phyloP scores from a whole-genome alignment of 2,113 vertebrate species.

The Pimephales promelas region DNA sequence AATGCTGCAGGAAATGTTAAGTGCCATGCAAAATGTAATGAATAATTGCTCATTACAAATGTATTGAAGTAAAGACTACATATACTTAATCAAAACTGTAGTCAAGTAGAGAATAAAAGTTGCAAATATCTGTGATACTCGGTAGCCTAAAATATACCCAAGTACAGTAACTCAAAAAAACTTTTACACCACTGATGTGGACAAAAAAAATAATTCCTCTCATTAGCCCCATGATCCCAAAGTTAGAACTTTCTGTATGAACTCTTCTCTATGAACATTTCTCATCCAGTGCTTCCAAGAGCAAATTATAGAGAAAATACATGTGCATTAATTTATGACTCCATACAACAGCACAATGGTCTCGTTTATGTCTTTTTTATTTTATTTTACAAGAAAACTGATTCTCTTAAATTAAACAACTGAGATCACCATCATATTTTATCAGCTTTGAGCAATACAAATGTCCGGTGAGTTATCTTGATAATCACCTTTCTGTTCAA shows the following conservation, averaged over 20 bases:
- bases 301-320: background rate
- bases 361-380: background rate
- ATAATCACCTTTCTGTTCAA: background rate
- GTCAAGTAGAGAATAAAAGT: too few species aligned
- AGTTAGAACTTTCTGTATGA: background rate
- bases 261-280: background rate
- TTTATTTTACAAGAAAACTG: background rate
- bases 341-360: background rate
- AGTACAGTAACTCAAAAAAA: too few species aligned
- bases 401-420: background rate
- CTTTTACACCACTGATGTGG: too few species aligned
- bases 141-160: too few species aligned
- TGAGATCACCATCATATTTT: background rate
- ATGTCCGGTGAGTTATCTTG: background rate
- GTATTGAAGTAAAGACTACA: too few species aligned
- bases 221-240: background rate
- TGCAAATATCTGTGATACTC: too few species aligned
- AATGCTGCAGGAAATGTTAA: too few species aligned
- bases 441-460: background rate
- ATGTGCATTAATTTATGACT: background rate
- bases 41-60: too few species aligned
- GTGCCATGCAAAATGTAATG: too few species aligned
- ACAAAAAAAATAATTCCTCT: too few species aligned
- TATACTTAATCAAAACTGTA: too few species aligned
- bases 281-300: background rate